phyloP scores from a whole-genome alignment of 1,140 invertebrate genomes.

The Hypothenemus hampei region DNA sequence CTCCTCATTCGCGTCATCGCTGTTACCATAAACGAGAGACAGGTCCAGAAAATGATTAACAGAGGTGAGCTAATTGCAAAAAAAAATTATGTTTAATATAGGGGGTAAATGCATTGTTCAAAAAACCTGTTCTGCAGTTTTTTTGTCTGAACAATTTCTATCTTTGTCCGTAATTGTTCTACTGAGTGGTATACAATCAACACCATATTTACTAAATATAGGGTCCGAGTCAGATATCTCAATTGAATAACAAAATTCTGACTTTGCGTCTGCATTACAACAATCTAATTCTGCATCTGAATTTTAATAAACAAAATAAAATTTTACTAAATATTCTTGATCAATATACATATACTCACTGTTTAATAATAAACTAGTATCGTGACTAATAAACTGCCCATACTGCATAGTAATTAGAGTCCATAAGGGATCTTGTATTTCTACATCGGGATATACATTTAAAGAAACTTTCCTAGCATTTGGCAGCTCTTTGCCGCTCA shows the following conservation, averaged over 20 bases:
- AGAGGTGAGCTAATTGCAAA: conserved; percentile 59
- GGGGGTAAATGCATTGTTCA: too few relatives aligned
- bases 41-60: conserved; percentile 80
- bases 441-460: conserved; percentile 59
- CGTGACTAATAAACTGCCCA: conserved; percentile 83
- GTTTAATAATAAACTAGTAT: conserved; percentile 68
- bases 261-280: too few relatives aligned
- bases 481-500: conserved; percentile 60
- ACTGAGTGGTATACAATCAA: neutral
- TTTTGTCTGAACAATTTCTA: neutral
- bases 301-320: neutral
- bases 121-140: too few relatives aligned
- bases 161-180: neutral
- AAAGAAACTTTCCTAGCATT: conserved; percentile 64
- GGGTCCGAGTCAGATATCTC: neutral
- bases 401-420: conserved; percentile 76
- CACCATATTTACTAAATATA: neutral
- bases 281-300: too few relatives aligned
- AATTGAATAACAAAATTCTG: neutral
- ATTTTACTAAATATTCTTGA: neutral
- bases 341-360: neutral
- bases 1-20: conserved; percentile 53
- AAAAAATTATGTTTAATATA: too few relatives aligned
- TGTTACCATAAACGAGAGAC: conserved; percentile 79
- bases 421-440: conserved; percentile 55